Conservation (phyloP, 2,888 invertebrate genomes). For the Notodonta ziczac region DNA sequence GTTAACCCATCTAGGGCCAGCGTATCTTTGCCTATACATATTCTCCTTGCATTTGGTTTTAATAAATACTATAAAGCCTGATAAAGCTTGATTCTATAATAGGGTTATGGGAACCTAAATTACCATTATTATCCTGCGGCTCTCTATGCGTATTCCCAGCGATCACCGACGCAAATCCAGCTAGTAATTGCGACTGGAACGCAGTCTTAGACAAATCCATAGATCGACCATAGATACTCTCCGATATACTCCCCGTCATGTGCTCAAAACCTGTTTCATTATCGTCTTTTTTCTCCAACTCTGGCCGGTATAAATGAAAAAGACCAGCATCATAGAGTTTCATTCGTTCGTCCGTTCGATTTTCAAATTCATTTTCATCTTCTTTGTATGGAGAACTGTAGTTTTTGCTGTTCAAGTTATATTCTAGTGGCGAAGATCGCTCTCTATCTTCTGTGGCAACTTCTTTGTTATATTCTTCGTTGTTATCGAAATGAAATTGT, state of each 20-base stretch:
- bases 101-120: neutral
- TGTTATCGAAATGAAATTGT: slow-evolving; percentile 43
- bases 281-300: slow-evolving; percentile 51
- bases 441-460: slow-evolving; percentile 53
- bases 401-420: slow-evolving; percentile 55
- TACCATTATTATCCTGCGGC: slow-evolving; percentile 68
- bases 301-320: slow-evolving; percentile 71
- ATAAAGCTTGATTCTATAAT: no score
- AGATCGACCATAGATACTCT: slow-evolving; percentile 72
- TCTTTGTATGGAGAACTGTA: slow-evolving; percentile 74
- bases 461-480: slow-evolving; percentile 50
- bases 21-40: no score
- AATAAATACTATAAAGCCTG: no score
- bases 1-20: no score
- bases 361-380: slow-evolving; percentile 67
- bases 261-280: slow-evolving; percentile 59
- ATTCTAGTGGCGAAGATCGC: slow-evolving; percentile 61
- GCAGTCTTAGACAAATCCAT: slow-evolving; percentile 75
- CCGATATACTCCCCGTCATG: slow-evolving; percentile 58
- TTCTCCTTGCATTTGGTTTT: no score
- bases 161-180: slow-evolving; percentile 76
- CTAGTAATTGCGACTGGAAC: slow-evolving; percentile 74
- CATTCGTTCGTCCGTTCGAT: slow-evolving; percentile 60
- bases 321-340: slow-evolving; percentile 72
- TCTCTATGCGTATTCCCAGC: slow-evolving; percentile 72